Evolutionary conservation across 2,797 vertebrate species (phyloP).

Genomic region (Enteromius thamalakanensis): DNA sequence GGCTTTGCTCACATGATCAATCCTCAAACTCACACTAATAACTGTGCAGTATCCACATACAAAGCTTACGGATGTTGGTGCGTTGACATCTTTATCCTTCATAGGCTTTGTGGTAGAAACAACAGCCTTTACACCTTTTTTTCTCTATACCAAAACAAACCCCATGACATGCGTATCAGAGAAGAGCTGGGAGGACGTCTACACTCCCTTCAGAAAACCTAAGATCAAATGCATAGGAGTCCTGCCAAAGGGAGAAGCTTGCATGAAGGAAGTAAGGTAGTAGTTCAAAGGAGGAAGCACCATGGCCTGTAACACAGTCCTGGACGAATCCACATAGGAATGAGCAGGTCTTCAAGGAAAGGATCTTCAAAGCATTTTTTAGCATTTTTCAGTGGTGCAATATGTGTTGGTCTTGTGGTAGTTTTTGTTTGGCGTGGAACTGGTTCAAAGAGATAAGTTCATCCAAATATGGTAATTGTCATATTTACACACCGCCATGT

Average conservation of each 20-base stretch:
- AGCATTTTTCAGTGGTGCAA: not conserved
- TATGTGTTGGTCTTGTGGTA: not conserved
- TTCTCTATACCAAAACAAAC: not conserved
- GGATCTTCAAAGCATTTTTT: constrained; percentile 5
- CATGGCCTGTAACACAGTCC: not conserved
- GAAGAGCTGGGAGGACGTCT: constrained; percentile 1
- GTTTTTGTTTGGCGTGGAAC: constrained; percentile 5
- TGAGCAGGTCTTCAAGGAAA: constrained; percentile 14
- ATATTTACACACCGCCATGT: not conserved
- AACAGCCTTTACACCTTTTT: not conserved
- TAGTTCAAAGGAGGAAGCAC: constrained; percentile 34
- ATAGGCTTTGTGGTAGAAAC: not conserved
- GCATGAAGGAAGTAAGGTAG: not conserved
- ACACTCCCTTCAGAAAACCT: constrained; percentile 27
- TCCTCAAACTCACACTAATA: not conserved
- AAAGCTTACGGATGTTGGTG: not conserved
- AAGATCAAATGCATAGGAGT: constrained; percentile 41
- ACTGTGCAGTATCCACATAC: not conserved
- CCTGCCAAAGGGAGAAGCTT: constrained; percentile 10
- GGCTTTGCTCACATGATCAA: constrained; percentile 6
- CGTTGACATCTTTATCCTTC: not conserved
- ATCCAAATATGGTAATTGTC: not conserved
- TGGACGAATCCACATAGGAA: constrained; percentile 25
- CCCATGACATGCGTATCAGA: not conserved
- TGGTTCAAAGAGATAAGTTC: not conserved